These are phyloP conservation scores for Conus ventricosus DNA, from an alignment of 1,140 invertebrate genomes.

Conservation along the genomic window DNA sequence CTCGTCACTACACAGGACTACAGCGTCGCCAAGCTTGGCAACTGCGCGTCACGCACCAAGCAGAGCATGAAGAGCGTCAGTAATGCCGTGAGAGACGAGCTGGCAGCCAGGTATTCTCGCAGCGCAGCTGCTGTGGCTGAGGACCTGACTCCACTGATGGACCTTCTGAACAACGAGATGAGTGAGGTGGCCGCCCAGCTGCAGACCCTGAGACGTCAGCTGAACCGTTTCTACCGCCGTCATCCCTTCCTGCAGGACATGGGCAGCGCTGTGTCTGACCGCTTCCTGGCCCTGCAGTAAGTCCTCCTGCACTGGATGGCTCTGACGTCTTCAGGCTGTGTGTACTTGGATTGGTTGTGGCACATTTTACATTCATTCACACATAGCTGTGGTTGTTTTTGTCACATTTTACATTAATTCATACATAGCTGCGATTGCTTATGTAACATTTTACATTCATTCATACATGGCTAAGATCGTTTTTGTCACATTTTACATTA, in stretches of 20 bases:
- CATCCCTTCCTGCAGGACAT: conserved; percentile 61
- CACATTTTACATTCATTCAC: background rate
- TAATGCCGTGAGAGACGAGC: conserved; percentile 27
- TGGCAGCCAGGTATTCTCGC: conserved; percentile 32
- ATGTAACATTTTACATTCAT: too few species aligned
- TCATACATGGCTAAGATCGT: too few species aligned
- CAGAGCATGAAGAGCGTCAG: background rate
- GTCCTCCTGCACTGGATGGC: background rate
- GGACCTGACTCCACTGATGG: conserved; percentile 32
- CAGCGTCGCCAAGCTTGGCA: background rate
- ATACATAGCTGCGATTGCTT: background rate
- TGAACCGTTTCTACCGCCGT: conserved; percentile 54
- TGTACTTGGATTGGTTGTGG: too few species aligned
- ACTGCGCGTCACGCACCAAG: conserved; percentile 6
- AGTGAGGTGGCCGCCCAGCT: conserved; percentile 44
- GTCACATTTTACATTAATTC: background rate
- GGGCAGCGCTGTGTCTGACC: conserved; percentile 33
- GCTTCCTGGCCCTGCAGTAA: conserved; percentile 5
- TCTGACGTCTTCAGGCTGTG: too few species aligned
- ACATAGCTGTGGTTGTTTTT: background rate
- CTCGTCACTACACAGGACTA: background rate
- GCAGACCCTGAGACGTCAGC: conserved; percentile 36
- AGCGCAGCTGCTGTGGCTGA: conserved; percentile 17
- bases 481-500: too few species aligned
- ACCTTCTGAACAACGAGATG: conserved; percentile 25